These are phyloP conservation scores for Ceratosolen solmsi DNA, from an alignment of 1,140 invertebrate species.

Conservation along the genomic window DNA sequence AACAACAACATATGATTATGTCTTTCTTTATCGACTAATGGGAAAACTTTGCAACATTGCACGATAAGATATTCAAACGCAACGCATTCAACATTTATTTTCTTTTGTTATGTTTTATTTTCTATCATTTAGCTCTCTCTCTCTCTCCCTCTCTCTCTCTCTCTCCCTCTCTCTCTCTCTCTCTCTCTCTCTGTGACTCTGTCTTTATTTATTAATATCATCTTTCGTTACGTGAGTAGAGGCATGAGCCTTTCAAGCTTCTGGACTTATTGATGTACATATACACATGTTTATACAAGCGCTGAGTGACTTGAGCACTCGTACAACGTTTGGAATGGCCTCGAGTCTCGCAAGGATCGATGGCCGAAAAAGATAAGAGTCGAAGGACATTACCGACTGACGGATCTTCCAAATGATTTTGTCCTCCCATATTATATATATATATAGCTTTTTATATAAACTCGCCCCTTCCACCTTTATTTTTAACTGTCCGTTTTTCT, in stretches of 20 bases:
- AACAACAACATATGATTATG: neutral
- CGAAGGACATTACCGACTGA: conserved; percentile 42
- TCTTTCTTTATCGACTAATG: neutral
- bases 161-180: neutral
- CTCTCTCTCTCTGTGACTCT: neutral
- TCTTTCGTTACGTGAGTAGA: conserved; percentile 39
- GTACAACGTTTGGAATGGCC: conserved; percentile 45
- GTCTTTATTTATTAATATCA: conserved; percentile 53
- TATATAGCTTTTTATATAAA: conserved; percentile 39
- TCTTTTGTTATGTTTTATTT: neutral
- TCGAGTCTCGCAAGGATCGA: conserved; percentile 49
- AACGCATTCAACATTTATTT: neutral
- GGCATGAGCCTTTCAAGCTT: neutral
- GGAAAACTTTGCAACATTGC: neutral
- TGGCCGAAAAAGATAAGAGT: conserved; percentile 53
- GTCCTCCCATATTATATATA: conserved; percentile 38
- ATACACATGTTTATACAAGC: conserved; percentile 15
- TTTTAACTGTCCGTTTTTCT: conserved; percentile 19
- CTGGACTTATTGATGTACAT: conserved; percentile 9
- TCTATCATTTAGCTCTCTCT: neutral
- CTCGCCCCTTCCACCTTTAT: neutral
- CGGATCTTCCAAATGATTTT: conserved; percentile 48
- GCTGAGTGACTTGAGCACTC: conserved; percentile 12
- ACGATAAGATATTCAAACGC: neutral
- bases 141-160: neutral